Percentiles rank a stretch among this genome's conserved stretches.
Conservation (phyloP, 2,888 invertebrate genomes). For the Crepidodera aurea region DNA sequence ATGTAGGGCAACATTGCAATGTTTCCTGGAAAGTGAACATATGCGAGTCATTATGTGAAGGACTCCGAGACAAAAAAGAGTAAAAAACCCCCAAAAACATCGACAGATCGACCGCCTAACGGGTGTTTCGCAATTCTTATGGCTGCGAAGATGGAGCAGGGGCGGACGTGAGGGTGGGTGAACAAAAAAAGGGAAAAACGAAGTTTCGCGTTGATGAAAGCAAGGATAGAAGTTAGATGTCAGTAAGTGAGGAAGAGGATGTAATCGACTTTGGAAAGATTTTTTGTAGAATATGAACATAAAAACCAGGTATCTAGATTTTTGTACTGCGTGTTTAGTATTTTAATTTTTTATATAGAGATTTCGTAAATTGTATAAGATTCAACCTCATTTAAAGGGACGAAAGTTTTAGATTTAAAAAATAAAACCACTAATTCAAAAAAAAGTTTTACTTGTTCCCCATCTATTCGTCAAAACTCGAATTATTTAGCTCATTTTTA, state of each 20-base stretch:
- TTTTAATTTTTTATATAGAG: too few species aligned
- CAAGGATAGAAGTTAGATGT: background rate
- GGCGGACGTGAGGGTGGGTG: slow-evolving; percentile 11
- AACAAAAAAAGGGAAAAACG: background rate
- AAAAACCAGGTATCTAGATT: too few species aligned
- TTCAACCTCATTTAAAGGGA: too few species aligned
- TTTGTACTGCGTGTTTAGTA: too few species aligned
- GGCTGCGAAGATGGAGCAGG: slow-evolving; percentile 27
- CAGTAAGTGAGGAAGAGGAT: background rate
- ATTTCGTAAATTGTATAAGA: too few species aligned
- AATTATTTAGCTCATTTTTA: too few species aligned
- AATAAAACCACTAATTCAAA: too few species aligned
- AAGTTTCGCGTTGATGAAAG: background rate
- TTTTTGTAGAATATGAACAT: background rate
- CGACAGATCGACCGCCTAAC: slow-evolving; percentile 47
- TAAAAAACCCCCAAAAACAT: slow-evolving; percentile 46
- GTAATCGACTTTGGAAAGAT: background rate
- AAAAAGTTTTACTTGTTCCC: too few species aligned
- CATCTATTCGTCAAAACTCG: too few species aligned
- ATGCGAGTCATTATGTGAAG: slow-evolving; percentile 55
- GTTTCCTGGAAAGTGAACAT: slow-evolving; percentile 56
- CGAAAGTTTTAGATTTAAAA: too few species aligned
- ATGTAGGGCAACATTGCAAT: slow-evolving; percentile 53
- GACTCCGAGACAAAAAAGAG: slow-evolving; percentile 44
- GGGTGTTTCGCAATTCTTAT: slow-evolving; percentile 48